Evolutionary conservation across 2,888 invertebrate genomes (phyloP).

Genomic region (Drosophila pseudotakahashii): DNA sequence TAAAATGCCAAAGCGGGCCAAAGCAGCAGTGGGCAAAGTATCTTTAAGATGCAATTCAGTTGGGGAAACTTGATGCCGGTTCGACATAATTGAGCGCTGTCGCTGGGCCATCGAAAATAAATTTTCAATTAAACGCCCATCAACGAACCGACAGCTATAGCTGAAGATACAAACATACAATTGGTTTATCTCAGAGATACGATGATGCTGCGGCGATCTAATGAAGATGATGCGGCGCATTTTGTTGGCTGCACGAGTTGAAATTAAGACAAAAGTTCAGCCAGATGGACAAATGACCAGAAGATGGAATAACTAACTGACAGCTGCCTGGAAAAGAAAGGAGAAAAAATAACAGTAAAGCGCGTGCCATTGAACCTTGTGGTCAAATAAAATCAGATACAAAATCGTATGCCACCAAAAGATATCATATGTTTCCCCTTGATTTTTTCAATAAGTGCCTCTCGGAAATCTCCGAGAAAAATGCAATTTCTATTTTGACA

Average conservation of each 20-base stretch:
- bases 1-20: slow-evolving; percentile 67
- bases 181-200: slow-evolving; percentile 63
- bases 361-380: slow-evolving; percentile 69
- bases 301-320: slow-evolving; percentile 54
- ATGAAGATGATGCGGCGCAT: slow-evolving; percentile 63
- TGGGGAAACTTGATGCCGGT: slow-evolving; percentile 17
- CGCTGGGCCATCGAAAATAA: slow-evolving; percentile 34
- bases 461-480: slow-evolving; percentile 6
- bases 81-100: slow-evolving; percentile 59
- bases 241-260: slow-evolving; percentile 42
- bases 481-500: slow-evolving; percentile 38
- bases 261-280: slow-evolving; percentile 55
- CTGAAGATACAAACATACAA: slow-evolving; percentile 41
- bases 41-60: slow-evolving; percentile 70
- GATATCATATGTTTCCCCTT: background rate
- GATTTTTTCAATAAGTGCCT: background rate
- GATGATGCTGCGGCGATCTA: slow-evolving; percentile 43
- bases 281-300: slow-evolving; percentile 40
- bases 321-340: slow-evolving; percentile 46
- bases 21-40: slow-evolving; percentile 70
- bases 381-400: slow-evolving; percentile 32
- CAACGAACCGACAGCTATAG: slow-evolving; percentile 34
- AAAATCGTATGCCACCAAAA: background rate
- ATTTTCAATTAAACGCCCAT: slow-evolving; percentile 65
- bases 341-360: slow-evolving; percentile 22